Base-by-base conservation (phyloP, 2,888 invertebrate species). In the Serrognathus titanus region DNA sequence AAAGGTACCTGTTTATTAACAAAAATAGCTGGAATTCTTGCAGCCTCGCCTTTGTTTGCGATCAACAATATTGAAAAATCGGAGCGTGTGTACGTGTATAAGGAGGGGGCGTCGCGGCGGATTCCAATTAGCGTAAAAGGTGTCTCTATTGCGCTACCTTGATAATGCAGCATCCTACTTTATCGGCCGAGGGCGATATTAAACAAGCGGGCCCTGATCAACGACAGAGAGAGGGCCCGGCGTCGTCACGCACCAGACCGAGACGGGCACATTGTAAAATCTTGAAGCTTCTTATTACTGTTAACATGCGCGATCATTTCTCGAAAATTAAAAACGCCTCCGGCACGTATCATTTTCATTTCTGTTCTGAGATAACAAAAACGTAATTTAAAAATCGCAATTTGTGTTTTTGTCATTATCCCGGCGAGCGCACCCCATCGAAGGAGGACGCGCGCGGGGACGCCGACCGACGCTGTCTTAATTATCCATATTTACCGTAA, bases 251-350 rank as follows among this genome's bases (percentile, higher is more conserved):
- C 67, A 66, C 58, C 62, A 60, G 68, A 62, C 63, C 61, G 65
- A 66, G 64, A 66, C 57, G 64, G 63, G 63, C 60, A 63, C 67
- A 72, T 71, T 71, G 72, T 71, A 70, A 72, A 73, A 71, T 73
- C 72, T 73, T 72, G 70, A 71, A 72, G 73, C 72, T 72, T 66
- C 74, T 74, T 74, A 73, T 74, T 74, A 75, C 74, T 69, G 72
- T 71, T 72, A 72, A 72, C 73, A 73, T 73, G 71, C 70, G 70
- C 73, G 73, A 76, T 75, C 75, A 74, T 77, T 74, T 76, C 75
- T 75, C 72, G 75, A 75, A 77, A 77, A 77, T 76, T 76, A 76
- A 77, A 77, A 77, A 75, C 70, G 75, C 77, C 75, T 66, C 66
- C 58, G 70, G 77, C 77, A 71, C 74, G 74, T 75, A 75, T 76